Conservation (phyloP, 2,888 invertebrate genomes). For the Neoitamus cyanurus region DNA sequence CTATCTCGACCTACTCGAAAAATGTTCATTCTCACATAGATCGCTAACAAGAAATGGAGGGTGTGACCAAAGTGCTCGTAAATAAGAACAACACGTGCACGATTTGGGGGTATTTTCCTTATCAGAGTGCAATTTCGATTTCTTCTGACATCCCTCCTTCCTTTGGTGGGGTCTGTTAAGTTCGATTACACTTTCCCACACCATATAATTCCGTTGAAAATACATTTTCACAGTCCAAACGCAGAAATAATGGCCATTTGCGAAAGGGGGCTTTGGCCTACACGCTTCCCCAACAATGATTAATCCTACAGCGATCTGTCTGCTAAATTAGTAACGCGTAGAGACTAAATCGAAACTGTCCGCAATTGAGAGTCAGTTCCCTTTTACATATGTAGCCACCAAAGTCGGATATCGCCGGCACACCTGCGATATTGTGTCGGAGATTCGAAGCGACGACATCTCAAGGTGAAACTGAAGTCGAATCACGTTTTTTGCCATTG, state of each 20-base stretch:
- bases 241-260: background rate
- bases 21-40: background rate
- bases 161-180: background rate
- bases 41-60: background rate
- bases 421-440: background rate
- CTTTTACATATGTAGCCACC: background rate
- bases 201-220: background rate
- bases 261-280: background rate
- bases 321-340: background rate
- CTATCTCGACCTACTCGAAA: background rate
- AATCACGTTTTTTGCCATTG: constrained; percentile 34
- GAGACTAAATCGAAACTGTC: background rate
- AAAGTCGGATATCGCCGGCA: background rate
- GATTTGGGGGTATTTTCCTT: background rate
- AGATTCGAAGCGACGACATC: background rate
- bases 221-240: background rate
- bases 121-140: background rate
- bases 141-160: background rate
- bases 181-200: background rate
- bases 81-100: constrained; percentile 2
- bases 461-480: background rate
- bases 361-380: background rate
- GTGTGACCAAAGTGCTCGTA: background rate
- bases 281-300: background rate
- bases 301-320: background rate